A percentile compares a stretch with the other conserved stretches of the same genome.
Evolutionary conservation across 2,113 vertebrate genomes (phyloP).

Genomic region (Chamaea fasciata): DNA sequence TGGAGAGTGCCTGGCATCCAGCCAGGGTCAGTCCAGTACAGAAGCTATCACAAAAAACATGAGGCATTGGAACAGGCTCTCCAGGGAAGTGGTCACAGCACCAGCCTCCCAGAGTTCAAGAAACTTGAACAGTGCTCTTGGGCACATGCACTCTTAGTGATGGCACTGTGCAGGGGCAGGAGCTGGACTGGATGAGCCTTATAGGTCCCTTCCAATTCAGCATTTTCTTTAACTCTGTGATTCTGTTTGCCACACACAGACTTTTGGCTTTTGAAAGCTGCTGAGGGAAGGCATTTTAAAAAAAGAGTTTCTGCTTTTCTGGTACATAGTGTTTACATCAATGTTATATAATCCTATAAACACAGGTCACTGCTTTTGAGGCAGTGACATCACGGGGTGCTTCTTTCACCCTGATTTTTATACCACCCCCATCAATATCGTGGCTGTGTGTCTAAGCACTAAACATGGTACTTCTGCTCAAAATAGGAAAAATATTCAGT

Average conservation of each 20-base stretch:
- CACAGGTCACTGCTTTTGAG: not conserved
- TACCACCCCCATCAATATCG: not conserved
- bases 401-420: not conserved
- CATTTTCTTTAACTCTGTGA: not conserved
- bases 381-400: not conserved
- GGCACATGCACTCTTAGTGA: not conserved
- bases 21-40: not conserved
- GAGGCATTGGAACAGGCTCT: not conserved
- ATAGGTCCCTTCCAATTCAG: not conserved
- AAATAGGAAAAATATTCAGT: not conserved
- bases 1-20: too few relatives aligned
- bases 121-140: not conserved
- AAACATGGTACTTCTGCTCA: not conserved
- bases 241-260: not conserved
- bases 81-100: not conserved
- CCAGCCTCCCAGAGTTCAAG: not conserved
- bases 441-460: not conserved
- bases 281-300: not conserved
- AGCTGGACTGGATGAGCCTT: not conserved
- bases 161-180: too few relatives aligned
- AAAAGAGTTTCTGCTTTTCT: not conserved
- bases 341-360: not conserved
- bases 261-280: not conserved
- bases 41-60: not conserved
- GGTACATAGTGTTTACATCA: not conserved